These are phyloP conservation scores for Tetramorium alpestre DNA, from an alignment of 1,140 invertebrate species.

Conservation along the genomic window DNA sequence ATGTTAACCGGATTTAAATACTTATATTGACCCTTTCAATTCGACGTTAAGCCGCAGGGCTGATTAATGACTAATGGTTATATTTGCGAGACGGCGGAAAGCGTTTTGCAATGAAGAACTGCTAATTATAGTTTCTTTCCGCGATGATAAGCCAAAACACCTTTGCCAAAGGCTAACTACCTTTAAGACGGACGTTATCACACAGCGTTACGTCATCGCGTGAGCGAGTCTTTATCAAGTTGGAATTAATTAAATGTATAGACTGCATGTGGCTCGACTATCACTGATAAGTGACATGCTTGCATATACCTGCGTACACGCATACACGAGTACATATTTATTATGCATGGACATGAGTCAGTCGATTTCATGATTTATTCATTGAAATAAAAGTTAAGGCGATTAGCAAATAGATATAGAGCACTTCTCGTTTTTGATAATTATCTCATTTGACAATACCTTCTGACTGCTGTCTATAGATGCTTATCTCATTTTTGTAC, in stretches of 20 bases:
- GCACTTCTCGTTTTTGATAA: neutral
- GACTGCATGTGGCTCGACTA: neutral
- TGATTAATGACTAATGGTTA: neutral
- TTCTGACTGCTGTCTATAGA: neutral
- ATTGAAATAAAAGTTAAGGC: slow-evolving; percentile 9
- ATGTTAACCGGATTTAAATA: neutral
- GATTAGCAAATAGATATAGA: neutral
- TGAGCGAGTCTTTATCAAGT: slow-evolving; percentile 33
- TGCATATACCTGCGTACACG: neutral
- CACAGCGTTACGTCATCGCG: slow-evolving; percentile 23
- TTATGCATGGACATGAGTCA: slow-evolving; percentile 27
- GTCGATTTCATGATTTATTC: slow-evolving; percentile 6
- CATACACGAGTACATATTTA: neutral
- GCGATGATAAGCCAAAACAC: neutral
- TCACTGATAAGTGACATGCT: slow-evolving; percentile 16
- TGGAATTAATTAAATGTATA: slow-evolving; percentile 39
- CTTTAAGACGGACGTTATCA: slow-evolving; percentile 32
- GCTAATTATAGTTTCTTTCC: slow-evolving; percentile 30
- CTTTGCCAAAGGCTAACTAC: slow-evolving; percentile 44
- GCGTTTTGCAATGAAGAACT: neutral
- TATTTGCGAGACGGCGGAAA: neutral
- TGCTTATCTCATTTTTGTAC: neutral
- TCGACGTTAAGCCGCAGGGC: neutral
- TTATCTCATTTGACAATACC: neutral
- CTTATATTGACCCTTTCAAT: neutral